Evolutionary conservation across 1,140 invertebrate genomes (phyloP).

Genomic region (Anagrus nilaparvatae): DNA sequence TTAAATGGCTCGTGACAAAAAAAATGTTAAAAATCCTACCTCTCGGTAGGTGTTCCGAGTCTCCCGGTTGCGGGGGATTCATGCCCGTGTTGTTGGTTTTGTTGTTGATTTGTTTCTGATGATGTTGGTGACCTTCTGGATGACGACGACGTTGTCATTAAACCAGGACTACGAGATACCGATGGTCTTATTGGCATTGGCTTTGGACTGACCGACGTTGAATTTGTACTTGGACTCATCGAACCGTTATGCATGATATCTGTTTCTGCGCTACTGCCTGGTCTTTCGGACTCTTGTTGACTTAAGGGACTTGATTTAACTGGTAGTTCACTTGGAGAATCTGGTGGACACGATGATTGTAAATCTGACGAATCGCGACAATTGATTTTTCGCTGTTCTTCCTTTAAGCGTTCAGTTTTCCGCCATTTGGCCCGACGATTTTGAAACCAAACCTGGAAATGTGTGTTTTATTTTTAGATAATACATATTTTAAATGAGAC

Average conservation of each 20-base stretch:
- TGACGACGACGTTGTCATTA: conserved; percentile 4
- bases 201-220: conserved; percentile 38
- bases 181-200: conserved; percentile 14
- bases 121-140: conserved; percentile 15
- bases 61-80: conserved; percentile 31
- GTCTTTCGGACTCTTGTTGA: conserved; percentile 20
- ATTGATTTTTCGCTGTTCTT: conserved; percentile 80
- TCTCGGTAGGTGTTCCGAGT: conserved; percentile 34
- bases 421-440: conserved; percentile 89
- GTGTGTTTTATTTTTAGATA: too few relatives aligned
- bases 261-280: not conserved
- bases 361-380: conserved; percentile 58
- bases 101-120: conserved; percentile 17
- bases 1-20: conserved; percentile 39
- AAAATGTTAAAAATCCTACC: conserved; percentile 34
- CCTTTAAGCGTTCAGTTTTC: conserved; percentile 81
- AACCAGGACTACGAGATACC: conserved; percentile 2
- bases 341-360: conserved; percentile 40
- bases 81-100: conserved; percentile 33
- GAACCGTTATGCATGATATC: conserved; percentile 29
- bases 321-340: conserved; percentile 29
- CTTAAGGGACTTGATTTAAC: not conserved
- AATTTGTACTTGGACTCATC: conserved; percentile 39
- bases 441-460: conserved; percentile 93
- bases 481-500: too few relatives aligned